Base-by-base conservation (phyloP, 2,113 vertebrate genomes). In the Amia ocellicauda region DNA sequence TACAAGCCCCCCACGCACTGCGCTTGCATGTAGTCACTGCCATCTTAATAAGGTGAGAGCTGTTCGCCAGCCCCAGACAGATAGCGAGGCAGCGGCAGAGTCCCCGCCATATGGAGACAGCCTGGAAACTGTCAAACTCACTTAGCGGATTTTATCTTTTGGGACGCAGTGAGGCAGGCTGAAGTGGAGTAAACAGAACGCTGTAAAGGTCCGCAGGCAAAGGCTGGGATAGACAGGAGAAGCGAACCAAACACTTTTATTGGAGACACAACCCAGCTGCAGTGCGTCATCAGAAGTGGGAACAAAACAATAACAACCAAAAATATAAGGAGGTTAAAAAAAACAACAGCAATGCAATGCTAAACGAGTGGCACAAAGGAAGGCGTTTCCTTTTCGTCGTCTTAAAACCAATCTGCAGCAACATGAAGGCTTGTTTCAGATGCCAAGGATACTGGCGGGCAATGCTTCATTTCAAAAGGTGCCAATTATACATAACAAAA, bases 111-210 rank as follows among this genome's bases (percentile, higher is more conserved):
- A 90, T 89, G 89, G 91, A 87, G 82, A 77, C 86, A 84, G 85
- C 78, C 86, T 92, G 83, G 86, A 89, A 90, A 80, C 87, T 90
- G 89, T 93, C 91, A 91, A 78, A 78, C 89, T 91, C 87, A 86
- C 85, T 92, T 91, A 92, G 85, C 73, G 84, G 77, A 84, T 89
- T 80, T 83, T 83, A 81, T 89, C 90, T 91, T 86, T 68, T 75
- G 85, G 86, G 88, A 91, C 67, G 73, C 80, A 85, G 84, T 82
- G 82, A 88, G 84, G 84, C 86, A 89, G 81, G 79, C 77, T 75
- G 56, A 42, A 86, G 80, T 76, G 78, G 79, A 82, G 86, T 78
- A 81, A 86, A 80, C 79, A 86, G 82, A 83, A 84, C 72, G 81
- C 78, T 70, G 66, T 54, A 74, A 82, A 88, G 78, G 82, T 88